Base-by-base conservation (phyloP, 2,888 invertebrate genomes). In the Anticlea derivata region DNA sequence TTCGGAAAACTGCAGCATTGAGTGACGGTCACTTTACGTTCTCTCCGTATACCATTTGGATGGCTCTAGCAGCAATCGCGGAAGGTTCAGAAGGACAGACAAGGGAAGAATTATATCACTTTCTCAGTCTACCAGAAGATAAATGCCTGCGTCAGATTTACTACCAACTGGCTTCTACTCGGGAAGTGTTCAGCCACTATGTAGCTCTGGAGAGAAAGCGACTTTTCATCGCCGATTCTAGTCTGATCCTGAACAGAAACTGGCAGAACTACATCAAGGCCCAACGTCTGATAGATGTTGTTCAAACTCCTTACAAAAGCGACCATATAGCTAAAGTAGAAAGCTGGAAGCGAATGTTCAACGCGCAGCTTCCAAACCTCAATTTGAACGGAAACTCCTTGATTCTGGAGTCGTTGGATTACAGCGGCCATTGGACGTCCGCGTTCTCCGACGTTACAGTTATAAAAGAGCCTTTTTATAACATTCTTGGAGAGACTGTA, bases 21-120 rank as follows among this genome's bases (percentile, higher is more conserved):
- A 61, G 65, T 0, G 45, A 41, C 1, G 47, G 56, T 1, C 60
- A 74, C 26, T 71, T 73, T 8, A 64, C 63, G 0, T 49, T 70
- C 17, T 75, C 75, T 0, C 70, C 70, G 0, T 58, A 50, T 7
- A 58, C 65, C 0, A 57, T 71, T 1, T 77, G 75, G 77, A 20
- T 69, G 1, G 66, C 68, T 1, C 40, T 77, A 24, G 66, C 73
- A 0, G 76, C 73, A 50, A 65, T 68, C 0, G 52, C 68, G 0
- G 65, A 68, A 4, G 55, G 47, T 0, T 30, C 61, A 0, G 55
- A 62, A 7, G 55, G 55, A 1, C 1, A 8, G 3, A 41, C 51
- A 6, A 60, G 61, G 17, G 29, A 58, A 3, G 56, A 66, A 37
- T 30, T 71, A 2, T 58, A 65, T 34, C 27, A 40, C n/a, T 8